phyloP scores from a whole-genome alignment of 2,113 vertebrate species.

The Podarcis cretensis region DNA sequence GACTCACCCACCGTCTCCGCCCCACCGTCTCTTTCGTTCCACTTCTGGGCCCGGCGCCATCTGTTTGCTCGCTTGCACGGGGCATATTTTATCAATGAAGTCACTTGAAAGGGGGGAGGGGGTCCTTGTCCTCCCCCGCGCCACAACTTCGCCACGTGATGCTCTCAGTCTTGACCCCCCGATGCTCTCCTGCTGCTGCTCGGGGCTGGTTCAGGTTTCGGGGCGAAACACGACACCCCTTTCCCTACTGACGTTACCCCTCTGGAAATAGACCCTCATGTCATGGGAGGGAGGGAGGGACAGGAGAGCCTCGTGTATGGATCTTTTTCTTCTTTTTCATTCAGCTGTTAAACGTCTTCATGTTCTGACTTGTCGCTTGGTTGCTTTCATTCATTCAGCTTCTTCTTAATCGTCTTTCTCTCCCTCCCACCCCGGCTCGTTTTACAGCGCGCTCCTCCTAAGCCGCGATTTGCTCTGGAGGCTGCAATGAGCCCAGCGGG shows the following conservation, averaged over 20 bases:
- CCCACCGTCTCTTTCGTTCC: not conserved
- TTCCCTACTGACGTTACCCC: not conserved
- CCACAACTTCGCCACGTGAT: not conserved
- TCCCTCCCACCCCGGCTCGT: not conserved
- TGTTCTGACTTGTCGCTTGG: not conserved
- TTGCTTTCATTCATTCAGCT: not conserved
- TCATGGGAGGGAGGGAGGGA: not conserved
- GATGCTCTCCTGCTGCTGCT: not conserved
- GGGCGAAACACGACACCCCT: slow-evolving; percentile 20
- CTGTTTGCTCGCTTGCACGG: not conserved
- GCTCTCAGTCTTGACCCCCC: not conserved
- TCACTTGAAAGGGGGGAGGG: not conserved
- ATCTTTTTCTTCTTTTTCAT: not conserved
- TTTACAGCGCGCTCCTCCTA: not conserved
- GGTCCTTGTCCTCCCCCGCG: not conserved
- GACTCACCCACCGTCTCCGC: not conserved
- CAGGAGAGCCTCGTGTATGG: not conserved
- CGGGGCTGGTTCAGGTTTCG: slow-evolving; percentile 6
- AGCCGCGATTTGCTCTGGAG: not conserved
- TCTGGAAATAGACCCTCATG: slow-evolving; percentile 14
- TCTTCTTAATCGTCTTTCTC: not conserved
- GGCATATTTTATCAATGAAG: slow-evolving; percentile 34
- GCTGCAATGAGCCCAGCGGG: no score
- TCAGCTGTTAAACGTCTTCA: not conserved
- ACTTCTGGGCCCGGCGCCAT: slow-evolving; percentile 8